Percentiles rank a stretch among this genome's conserved stretches.
phyloP scores from a whole-genome alignment of 2,113 vertebrate genomes.

The Patagioenas fasciata region DNA sequence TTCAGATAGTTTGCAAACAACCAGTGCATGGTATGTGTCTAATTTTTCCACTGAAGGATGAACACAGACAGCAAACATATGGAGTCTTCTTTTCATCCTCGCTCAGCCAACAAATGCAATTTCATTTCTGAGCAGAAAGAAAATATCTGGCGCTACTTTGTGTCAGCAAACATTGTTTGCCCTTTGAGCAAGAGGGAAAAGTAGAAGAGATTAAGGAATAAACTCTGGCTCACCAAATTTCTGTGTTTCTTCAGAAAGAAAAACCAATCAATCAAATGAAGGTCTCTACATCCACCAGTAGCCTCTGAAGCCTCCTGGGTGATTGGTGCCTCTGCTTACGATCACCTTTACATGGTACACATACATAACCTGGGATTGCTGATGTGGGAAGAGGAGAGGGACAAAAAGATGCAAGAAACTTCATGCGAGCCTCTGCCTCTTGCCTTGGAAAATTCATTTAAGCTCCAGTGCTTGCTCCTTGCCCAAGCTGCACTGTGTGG shows the following conservation, averaged over 20 bases:
- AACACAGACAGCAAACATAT: not conserved
- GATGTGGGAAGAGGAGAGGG: not conserved
- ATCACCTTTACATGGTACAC: not conserved
- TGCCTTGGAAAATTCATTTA: not conserved
- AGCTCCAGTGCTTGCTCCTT: not conserved
- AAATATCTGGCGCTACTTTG: not conserved
- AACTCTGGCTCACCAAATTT: not conserved
- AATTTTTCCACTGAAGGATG: not conserved
- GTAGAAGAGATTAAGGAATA: not conserved
- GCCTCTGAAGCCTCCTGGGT: not conserved
- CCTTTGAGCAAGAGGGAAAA: not conserved
- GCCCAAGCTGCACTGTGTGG: not conserved
- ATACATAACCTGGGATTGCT: not conserved
- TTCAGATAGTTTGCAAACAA: not conserved
- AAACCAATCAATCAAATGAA: not conserved
- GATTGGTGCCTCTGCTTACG: not conserved
- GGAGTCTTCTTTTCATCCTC: not conserved
- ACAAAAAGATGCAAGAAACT: not conserved
- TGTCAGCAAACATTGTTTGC: not conserved
- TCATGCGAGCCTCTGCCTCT: not conserved
- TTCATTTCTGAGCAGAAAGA: not conserved
- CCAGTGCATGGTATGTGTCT: no score
- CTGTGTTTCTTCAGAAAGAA: not conserved
- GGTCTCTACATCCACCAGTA: not conserved
- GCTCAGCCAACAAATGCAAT: not conserved